Percentiles rank a stretch among this genome's conserved stretches.
phyloP scores from a whole-genome alignment of 2,797 vertebrate genomes.

The Erethizon dorsatum region DNA sequence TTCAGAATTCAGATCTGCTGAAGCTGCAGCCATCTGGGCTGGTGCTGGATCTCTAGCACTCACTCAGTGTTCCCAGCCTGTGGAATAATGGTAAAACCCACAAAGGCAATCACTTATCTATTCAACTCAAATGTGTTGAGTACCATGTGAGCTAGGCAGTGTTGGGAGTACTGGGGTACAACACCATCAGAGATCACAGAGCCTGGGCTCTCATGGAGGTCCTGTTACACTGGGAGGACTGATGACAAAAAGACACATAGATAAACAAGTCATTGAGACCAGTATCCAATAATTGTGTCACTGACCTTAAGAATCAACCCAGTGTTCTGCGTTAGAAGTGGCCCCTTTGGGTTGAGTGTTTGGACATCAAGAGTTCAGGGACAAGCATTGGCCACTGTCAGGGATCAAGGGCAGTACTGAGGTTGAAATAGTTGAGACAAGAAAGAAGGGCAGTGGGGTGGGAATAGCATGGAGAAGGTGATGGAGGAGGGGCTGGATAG shows the following conservation, averaged over 20 bases:
- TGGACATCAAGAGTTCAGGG: not conserved
- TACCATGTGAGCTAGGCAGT: too few relatives aligned
- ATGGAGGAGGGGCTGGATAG: too few relatives aligned
- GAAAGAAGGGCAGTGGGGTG: not conserved
- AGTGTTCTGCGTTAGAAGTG: not conserved
- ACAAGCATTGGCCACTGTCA: not conserved
- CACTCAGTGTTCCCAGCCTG: not conserved
- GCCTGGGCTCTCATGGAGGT: not conserved
- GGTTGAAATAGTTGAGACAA: not conserved
- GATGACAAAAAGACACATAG: not conserved
- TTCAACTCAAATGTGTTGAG: not conserved
- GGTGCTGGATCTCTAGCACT: not conserved
- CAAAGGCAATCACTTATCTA: not conserved
- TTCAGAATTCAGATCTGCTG: conserved; percentile 40
- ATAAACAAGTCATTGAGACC: not conserved
- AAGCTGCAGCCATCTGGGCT: not conserved
- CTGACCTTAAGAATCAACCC: not conserved
- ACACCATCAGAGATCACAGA: not conserved
- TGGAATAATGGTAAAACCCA: not conserved
- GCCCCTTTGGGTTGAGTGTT: not conserved
- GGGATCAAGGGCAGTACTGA: not conserved
- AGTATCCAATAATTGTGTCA: not conserved
- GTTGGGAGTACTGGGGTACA: not conserved
- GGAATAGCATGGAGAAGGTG: too few relatives aligned
- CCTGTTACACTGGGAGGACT: not conserved